phyloP scores from a whole-genome alignment of 2,888 invertebrate species.

The Hartigia nigra region DNA sequence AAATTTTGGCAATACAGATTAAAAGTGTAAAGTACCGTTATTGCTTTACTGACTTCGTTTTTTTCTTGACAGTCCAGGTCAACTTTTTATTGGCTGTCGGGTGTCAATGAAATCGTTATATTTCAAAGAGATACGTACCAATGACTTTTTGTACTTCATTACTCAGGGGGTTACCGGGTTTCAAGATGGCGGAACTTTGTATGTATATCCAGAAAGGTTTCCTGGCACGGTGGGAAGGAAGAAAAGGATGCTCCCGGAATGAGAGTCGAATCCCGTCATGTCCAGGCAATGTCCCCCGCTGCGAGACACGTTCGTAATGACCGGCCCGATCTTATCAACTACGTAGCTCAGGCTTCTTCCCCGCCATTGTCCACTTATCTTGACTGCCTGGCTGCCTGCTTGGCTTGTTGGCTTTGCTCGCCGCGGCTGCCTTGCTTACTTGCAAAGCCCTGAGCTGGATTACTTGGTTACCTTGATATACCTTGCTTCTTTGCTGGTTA shows the following conservation, averaged over 20 bases:
- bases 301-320: slow-evolving; percentile 59
- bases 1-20: no score
- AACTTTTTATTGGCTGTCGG: neutral
- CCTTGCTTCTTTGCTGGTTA: neutral
- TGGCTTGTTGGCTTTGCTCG: neutral
- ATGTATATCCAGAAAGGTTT: neutral
- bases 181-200: neutral
- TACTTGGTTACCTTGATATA: neutral
- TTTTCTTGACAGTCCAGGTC: neutral
- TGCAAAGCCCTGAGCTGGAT: neutral
- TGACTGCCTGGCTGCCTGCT: slow-evolving; percentile 38
- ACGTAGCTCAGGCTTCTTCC: slow-evolving; percentile 39
- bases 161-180: slow-evolving; percentile 20
- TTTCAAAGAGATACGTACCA: neutral
- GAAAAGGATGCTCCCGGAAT: slow-evolving; percentile 44
- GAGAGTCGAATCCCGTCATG: slow-evolving; percentile 57
- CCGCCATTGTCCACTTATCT: slow-evolving; percentile 57
- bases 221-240: slow-evolving; percentile 20
- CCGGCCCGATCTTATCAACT: slow-evolving; percentile 58
- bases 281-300: slow-evolving; percentile 55
- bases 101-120: neutral
- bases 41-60: no score
- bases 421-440: neutral
- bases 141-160: neutral
- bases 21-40: neutral